phyloP scores from a whole-genome alignment of 1,140 invertebrate genomes.

The Zophobas atratus region DNA sequence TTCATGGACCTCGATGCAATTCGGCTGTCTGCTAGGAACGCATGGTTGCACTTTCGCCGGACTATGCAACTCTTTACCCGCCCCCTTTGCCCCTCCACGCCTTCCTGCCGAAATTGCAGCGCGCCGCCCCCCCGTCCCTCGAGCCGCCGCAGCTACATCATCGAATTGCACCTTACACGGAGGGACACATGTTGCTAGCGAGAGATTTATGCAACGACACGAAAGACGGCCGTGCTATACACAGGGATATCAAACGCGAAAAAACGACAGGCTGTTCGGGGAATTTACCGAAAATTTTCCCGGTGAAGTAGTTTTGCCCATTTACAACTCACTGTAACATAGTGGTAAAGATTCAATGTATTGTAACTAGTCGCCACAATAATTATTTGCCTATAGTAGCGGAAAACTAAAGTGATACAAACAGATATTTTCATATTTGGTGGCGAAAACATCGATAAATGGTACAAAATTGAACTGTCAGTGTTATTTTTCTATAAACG shows the following conservation, averaged over 20 bases:
- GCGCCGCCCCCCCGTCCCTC: conserved; percentile 38
- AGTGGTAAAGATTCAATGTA: too few species aligned
- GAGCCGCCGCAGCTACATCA: conserved; percentile 17
- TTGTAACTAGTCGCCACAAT: too few species aligned
- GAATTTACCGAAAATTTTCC: too few species aligned
- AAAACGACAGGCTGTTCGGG: too few species aligned
- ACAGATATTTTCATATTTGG: too few species aligned
- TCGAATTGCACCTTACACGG: conserved; percentile 47
- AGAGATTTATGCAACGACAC: conserved; percentile 30
- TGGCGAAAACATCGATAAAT: too few species aligned
- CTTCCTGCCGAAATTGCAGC: conserved; percentile 56
- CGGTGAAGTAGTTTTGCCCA: too few species aligned
- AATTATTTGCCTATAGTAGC: too few species aligned
- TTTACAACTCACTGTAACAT: too few species aligned
- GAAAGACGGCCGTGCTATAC: neutral
- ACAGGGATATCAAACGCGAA: neutral
- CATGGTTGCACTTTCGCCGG: conserved; percentile 66
- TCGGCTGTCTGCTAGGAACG: conserved; percentile 67
- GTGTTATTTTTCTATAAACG: too few species aligned
- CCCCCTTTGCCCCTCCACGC: conserved; percentile 39
- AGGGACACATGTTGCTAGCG: conserved; percentile 45
- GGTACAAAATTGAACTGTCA: too few species aligned
- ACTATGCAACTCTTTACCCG: conserved; percentile 63
- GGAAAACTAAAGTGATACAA: too few species aligned
- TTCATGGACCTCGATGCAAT: conserved; percentile 66